These are phyloP conservation scores for Periphyllus acericola DNA, from an alignment of 2,888 invertebrate species.

Conservation along the genomic window DNA sequence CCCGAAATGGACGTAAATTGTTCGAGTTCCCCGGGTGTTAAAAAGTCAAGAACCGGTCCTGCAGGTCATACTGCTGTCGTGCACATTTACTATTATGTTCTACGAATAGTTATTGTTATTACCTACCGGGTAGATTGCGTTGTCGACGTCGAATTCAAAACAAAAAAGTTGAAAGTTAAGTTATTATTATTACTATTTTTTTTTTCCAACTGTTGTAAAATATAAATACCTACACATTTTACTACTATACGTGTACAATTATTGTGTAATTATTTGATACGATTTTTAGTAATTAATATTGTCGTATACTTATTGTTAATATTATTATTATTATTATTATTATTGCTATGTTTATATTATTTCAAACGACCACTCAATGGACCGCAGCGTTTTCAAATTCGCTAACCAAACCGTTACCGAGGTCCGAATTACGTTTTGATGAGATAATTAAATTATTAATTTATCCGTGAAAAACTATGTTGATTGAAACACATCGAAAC, in stretches of 20 bases:
- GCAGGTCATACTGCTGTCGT: too few relatives aligned
- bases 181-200: neutral
- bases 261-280: neutral
- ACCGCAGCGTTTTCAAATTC: neutral
- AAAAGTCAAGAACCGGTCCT: too few relatives aligned
- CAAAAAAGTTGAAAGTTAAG: neutral
- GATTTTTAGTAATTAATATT: neutral
- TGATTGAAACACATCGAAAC: neutral
- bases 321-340: neutral
- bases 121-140: neutral
- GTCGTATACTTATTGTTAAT: neutral
- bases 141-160: neutral
- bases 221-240: neutral
- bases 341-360: neutral
- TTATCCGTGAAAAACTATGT: neutral
- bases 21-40: too few relatives aligned
- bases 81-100: neutral
- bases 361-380: neutral
- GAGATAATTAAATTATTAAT: neutral
- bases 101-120: constrained; percentile 3
- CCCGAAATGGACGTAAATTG: too few relatives aligned
- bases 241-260: neutral
- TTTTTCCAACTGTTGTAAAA: neutral
- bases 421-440: constrained; percentile 6
- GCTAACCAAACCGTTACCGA: neutral